These are phyloP conservation scores for Zaprionus kolodkinae DNA, from an alignment of 1,140 invertebrate genomes.

Conservation along the genomic window DNA sequence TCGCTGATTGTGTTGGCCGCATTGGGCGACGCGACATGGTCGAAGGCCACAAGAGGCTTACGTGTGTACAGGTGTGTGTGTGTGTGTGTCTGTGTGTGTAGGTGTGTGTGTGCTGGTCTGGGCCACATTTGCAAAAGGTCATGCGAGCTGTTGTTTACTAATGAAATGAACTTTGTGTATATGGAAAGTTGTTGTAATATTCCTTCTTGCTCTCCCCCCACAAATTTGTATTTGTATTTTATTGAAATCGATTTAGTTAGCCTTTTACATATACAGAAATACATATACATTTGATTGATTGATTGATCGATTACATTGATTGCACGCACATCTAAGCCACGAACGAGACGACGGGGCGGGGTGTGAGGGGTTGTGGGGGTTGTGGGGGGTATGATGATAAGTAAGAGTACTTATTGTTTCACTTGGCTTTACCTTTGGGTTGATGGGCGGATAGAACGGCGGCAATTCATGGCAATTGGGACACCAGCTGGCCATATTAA, in stretches of 20 bases:
- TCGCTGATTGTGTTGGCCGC: conserved; percentile 67
- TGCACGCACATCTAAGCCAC: conserved; percentile 37
- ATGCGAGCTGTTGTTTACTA: conserved; percentile 42
- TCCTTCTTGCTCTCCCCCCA: too few species aligned
- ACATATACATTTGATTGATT: conserved; percentile 1
- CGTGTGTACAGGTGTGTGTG: conserved; percentile 19
- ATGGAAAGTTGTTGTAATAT: conserved; percentile 18
- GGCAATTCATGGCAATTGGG: conserved; percentile 80
- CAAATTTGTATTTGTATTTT: background rate
- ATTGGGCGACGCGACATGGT: conserved; percentile 37
- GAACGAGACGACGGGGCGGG: conserved; percentile 16
- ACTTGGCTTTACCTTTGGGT: conserved; percentile 70
- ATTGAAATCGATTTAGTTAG: conserved; percentile 3
- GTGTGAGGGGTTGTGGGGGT: too few species aligned
- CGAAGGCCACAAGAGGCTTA: conserved; percentile 73
- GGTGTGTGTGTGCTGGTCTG: conserved; percentile 30
- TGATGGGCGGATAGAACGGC: conserved; percentile 74
- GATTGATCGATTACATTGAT: conserved; percentile 39
- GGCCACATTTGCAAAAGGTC: conserved; percentile 71
- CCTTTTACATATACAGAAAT: background rate
- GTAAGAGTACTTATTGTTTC: conserved; percentile 24
- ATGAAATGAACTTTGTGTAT: background rate
- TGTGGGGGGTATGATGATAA: too few species aligned
- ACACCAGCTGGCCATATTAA: conserved; percentile 80
- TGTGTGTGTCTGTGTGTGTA: conserved; percentile 5